These are phyloP conservation scores for Netelia virgata DNA, from an alignment of 2,888 invertebrate genomes.

Conservation along the genomic window DNA sequence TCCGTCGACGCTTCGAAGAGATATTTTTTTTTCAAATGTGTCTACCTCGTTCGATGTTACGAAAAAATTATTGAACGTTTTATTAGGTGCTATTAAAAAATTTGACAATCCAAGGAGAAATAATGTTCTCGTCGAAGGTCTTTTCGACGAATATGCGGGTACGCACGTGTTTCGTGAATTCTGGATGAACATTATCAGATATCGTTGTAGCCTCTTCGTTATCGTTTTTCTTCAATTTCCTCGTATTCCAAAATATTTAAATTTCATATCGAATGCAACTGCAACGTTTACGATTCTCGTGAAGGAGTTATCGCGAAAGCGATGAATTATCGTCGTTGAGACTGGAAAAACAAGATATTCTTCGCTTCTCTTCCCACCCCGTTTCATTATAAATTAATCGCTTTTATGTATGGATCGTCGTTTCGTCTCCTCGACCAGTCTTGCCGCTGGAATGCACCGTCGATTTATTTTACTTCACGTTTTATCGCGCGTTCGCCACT, in stretches of 20 bases:
- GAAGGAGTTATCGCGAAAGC: neutral
- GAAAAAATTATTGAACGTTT: too few species aligned
- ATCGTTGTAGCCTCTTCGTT: constrained; percentile 9
- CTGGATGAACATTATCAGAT: constrained; percentile 10
- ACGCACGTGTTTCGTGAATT: neutral
- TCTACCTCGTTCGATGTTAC: too few species aligned
- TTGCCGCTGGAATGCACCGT: constrained; percentile 16
- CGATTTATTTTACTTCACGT: neutral
- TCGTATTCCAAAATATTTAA: neutral
- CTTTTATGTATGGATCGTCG: constrained; percentile 8
- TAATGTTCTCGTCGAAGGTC: too few species aligned
- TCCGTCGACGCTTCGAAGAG: too few species aligned
- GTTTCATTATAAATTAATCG: constrained; percentile 9
- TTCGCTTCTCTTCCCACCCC: neutral
- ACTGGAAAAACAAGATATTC: neutral
- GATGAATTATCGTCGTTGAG: constrained; percentile 11
- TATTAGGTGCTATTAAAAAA: too few species aligned
- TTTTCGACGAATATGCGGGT: too few species aligned
- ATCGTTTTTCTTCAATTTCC: constrained; percentile 4
- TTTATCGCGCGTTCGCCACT: neutral
- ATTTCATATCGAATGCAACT: neutral
- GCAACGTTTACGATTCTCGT: constrained; percentile 6
- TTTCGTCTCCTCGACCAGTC: neutral
- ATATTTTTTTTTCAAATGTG: too few species aligned
- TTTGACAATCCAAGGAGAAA: too few species aligned